These are phyloP conservation scores for Phortica okadai DNA, from an alignment of 2,888 invertebrate genomes.

Conservation along the genomic window DNA sequence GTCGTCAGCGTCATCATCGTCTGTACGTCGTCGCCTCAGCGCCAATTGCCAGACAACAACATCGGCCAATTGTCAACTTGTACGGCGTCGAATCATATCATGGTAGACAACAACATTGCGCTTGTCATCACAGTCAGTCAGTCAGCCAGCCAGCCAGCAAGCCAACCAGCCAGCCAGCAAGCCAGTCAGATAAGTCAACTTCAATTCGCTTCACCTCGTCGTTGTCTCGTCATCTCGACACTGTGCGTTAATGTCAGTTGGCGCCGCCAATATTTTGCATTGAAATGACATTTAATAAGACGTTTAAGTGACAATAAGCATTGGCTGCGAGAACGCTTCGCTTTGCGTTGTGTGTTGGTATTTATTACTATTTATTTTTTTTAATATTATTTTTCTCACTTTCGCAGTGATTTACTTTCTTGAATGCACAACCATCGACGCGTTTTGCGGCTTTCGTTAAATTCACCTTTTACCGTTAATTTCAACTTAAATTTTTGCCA, in stretches of 20 bases:
- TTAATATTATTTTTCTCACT: not conserved
- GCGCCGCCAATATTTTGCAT: conserved; percentile 63
- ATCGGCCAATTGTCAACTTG: conserved; percentile 17
- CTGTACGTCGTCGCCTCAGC: not conserved
- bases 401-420: no score
- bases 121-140: conserved; percentile 6
- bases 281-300: conserved; percentile 59
- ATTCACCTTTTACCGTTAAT: conserved; percentile 25
- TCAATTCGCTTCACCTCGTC: not conserved
- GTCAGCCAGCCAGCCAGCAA: not conserved
- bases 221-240: conserved; percentile 39
- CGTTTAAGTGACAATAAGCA: conserved; percentile 58
- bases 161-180: not conserved
- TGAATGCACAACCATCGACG: not conserved
- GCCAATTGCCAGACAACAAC: conserved; percentile 11
- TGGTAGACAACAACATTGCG: conserved; percentile 10
- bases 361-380: not conserved
- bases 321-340: not conserved
- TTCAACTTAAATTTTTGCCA: conserved; percentile 3
- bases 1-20: not conserved
- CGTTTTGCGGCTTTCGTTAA: not conserved
- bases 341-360: not conserved
- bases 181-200: not conserved
- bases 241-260: conserved; percentile 61
- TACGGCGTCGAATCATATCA: not conserved